These are phyloP conservation scores for Meandrina meandrites DNA, from an alignment of 92 coral and sea anemone genomes.

Conservation along the genomic window DNA sequence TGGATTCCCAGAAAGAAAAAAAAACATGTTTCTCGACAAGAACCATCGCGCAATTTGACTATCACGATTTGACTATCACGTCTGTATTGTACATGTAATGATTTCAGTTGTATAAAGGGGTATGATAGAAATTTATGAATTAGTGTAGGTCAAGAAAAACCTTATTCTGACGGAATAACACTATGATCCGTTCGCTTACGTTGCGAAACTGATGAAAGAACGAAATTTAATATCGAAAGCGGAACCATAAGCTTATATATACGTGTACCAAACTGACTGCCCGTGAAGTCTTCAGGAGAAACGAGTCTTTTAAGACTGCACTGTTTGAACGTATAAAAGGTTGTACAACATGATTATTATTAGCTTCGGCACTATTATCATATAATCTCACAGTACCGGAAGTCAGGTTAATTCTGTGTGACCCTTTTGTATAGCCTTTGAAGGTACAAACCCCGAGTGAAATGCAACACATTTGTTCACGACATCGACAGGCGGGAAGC, in stretches of 20 bases:
- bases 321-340: neutral
- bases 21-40: neutral
- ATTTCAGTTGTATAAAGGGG: neutral
- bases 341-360: no score
- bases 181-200: neutral
- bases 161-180: neutral
- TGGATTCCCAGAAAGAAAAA: neutral
- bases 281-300: neutral
- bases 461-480: neutral
- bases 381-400: neutral
- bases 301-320: neutral
- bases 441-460: neutral
- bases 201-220: neutral
- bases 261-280: neutral
- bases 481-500: neutral
- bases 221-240: slow-evolving; percentile 5
- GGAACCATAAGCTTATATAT: no score
- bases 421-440: neutral
- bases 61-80: no score
- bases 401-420: neutral
- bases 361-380: neutral
- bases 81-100: neutral
- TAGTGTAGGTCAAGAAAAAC: neutral
- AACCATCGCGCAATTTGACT: no score
- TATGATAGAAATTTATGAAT: neutral